phyloP scores from a whole-genome alignment of 2,888 invertebrate genomes.

The Watsonalla cultraria region DNA sequence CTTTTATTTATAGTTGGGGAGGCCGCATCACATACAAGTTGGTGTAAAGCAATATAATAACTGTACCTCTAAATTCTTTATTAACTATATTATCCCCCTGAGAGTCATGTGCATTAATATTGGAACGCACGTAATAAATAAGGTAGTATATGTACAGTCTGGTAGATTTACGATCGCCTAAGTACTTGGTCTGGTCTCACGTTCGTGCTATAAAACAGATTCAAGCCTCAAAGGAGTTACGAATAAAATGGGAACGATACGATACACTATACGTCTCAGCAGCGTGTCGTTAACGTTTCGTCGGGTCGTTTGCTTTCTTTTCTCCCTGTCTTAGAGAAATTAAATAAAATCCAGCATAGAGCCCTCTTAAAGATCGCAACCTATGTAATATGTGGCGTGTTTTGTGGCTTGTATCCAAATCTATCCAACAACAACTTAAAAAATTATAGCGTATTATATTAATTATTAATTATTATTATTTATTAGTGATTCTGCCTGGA shows the following conservation, averaged over 20 bases:
- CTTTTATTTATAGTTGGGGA: too few species aligned
- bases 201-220: constrained; percentile 67
- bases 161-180: constrained; percentile 55
- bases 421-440: too few species aligned
- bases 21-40: too few species aligned
- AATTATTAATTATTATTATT: too few species aligned
- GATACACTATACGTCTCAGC: constrained; percentile 27
- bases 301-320: neutral
- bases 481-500: too few species aligned
- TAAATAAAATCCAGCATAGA: neutral
- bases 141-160: constrained; percentile 19
- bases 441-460: too few species aligned
- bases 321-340: neutral
- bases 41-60: too few species aligned
- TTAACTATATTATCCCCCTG: neutral
- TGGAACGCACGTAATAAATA: constrained; percentile 1
- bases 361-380: too few species aligned
- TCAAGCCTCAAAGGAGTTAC: constrained; percentile 38
- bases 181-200: constrained; percentile 53
- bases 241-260: constrained; percentile 31
- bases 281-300: neutral
- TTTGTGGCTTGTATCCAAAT: too few species aligned
- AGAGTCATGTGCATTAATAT: neutral
- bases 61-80: neutral
- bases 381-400: too few species aligned